Conservation (phyloP, 2,113 vertebrate species). For the Peromyscus polionotus region DNA sequence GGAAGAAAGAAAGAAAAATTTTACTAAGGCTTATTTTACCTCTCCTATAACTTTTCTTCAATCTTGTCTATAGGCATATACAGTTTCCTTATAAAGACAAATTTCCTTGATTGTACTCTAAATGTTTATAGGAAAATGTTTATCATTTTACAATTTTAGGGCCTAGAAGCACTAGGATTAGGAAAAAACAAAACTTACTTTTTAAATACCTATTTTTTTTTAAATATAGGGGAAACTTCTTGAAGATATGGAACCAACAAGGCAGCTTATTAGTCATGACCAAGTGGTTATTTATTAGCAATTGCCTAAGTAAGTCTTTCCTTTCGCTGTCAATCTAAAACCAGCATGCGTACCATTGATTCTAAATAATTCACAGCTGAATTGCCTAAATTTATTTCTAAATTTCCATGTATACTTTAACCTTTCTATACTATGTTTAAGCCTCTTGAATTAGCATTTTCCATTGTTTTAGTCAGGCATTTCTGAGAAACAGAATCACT, state of each 20-base stretch:
- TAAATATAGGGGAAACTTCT: neutral
- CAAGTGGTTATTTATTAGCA: fast-evolving
- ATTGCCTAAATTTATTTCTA: neutral
- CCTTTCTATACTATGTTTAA: neutral
- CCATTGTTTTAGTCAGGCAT: neutral
- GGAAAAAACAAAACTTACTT: neutral
- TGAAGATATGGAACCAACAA: neutral
- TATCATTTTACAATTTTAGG: neutral
- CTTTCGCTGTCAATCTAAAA: neutral
- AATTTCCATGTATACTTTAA: neutral
- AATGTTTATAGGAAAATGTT: neutral
- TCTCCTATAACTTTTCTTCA: neutral
- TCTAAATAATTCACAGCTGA: neutral
- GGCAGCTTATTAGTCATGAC: neutral
- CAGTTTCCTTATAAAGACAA: neutral
- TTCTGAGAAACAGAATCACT: neutral
- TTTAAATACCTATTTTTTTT: neutral
- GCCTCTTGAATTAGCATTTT: neutral
- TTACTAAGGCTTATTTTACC: neutral
- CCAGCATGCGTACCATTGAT: neutral
- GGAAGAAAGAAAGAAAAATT: neutral
- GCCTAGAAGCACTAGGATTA: neutral
- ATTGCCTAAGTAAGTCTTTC: neutral
- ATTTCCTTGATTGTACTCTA: neutral
- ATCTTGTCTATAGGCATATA: neutral